phyloP scores from a whole-genome alignment of 1,140 invertebrate species.

The Ostrea denselamellosa region DNA sequence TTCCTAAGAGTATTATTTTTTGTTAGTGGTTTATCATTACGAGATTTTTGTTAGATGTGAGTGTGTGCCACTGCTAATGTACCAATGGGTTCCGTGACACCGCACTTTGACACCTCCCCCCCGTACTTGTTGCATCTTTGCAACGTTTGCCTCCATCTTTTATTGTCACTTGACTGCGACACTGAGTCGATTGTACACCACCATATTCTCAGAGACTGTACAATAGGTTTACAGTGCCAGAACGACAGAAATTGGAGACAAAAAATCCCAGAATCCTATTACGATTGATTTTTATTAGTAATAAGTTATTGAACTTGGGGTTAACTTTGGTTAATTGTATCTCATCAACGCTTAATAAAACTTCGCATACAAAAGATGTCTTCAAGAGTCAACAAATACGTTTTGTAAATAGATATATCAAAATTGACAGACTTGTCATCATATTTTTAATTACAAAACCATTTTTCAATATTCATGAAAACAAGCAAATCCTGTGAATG shows the following conservation, averaged over 20 bases:
- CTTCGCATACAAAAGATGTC: background rate
- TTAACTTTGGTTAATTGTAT: constrained; percentile 17
- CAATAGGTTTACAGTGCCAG: background rate
- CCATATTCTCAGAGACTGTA: no score
- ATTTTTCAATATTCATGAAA: background rate
- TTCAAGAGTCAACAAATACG: background rate
- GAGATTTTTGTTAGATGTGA: no score
- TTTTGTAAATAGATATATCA: background rate
- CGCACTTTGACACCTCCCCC: no score
- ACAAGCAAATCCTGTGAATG: no score
- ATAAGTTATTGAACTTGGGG: background rate
- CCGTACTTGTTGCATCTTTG: no score
- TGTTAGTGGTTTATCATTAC: no score
- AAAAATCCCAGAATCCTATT: background rate
- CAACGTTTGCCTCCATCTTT: no score
- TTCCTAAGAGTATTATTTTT: no score
- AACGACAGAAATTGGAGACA: background rate
- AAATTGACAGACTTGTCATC: background rate
- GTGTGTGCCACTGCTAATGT: no score
- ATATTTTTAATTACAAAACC: background rate
- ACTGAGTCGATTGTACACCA: no score
- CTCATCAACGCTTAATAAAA: constrained; percentile 6
- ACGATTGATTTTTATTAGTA: background rate
- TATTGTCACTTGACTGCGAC: no score
- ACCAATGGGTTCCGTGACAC: no score